Evolutionary conservation across 2,113 vertebrate genomes (phyloP), one percentile per base, ranked within the genome.

Genomic region (Cephalopholis sonnerati): DNA sequence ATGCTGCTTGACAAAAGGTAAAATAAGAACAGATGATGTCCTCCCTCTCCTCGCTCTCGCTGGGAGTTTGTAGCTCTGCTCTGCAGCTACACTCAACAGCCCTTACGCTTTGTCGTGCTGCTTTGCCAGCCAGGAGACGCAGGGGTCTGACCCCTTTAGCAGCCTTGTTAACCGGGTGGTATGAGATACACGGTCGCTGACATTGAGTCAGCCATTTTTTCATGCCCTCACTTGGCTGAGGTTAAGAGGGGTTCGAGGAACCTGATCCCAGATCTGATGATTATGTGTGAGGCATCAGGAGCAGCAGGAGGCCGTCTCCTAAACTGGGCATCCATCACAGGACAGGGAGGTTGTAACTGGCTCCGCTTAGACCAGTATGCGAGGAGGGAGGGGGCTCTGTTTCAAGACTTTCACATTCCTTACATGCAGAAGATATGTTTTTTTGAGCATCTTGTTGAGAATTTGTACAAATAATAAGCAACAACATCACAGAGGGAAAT

Each of bases 11-110:
- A 95, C 94, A 95, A 93, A 94, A 95, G 94, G 95, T 95, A 95
- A 95, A 95, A 96, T 95, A 96, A 95, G 95, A 96, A 94, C 94
- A 95, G 95, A 96, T 96, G 94, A 96, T 94, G 94, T 94, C 92
- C 92, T 91, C 73, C 77, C 85, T 85, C 77, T 55, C 53, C 83
- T 72, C 82, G 76, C 89, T 72, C 72, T 75, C 70, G 9, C 81
- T 79, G 84, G 81, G 84, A 91, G 81, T 74, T 83, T 83, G 85
- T 3, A 73, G 72, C 78, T 74, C 69, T 20, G 74, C 81, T 85
- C 82, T 59, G 74, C 66, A 41, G 84, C 80, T 39, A 29, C 61
- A 24, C 59, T 77, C 61, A 8, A n/a, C 54, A 22, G 66, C n/a
- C 63, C 64, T n/a, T 20, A 20, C 67, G 32, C 65, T 79, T 11